phyloP scores from a whole-genome alignment of 2,797 vertebrate genomes.

The Pelobates cultripes region DNA sequence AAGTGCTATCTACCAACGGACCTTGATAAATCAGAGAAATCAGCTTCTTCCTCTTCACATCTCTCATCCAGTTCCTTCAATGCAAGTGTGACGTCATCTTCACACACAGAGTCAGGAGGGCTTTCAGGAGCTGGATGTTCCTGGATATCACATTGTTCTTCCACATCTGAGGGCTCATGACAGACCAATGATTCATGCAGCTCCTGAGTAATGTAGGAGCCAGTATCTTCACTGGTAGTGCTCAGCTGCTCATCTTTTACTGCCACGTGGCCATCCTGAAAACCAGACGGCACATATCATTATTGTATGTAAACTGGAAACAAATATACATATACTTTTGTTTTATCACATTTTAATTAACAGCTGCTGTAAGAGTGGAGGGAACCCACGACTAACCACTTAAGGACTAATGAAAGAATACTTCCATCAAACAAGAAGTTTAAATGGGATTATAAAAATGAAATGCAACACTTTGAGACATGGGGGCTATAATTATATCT shows the following conservation, averaged over 20 bases:
- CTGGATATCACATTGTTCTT: slow-evolving; percentile 78
- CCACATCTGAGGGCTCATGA: slow-evolving; percentile 81
- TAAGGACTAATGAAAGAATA: too few species aligned
- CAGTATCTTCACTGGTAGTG: slow-evolving; percentile 88
- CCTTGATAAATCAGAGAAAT: slow-evolving; percentile 94
- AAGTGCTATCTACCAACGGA: slow-evolving; percentile 60
- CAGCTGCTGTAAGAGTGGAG: too few species aligned
- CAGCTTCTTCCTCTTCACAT: slow-evolving; percentile 95
- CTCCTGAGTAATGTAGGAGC: slow-evolving; percentile 77
- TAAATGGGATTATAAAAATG: too few species aligned
- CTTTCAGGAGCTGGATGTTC: slow-evolving; percentile 81
- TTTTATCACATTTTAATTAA: too few species aligned
- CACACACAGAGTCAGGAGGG: slow-evolving; percentile 86
- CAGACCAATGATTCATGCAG: slow-evolving; percentile 79
- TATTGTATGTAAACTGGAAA: too few species aligned
- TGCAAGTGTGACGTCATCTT: slow-evolving; percentile 94
- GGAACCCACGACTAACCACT: too few species aligned
- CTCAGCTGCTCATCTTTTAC: slow-evolving; percentile 85
- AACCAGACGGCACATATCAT: slow-evolving; percentile 21
- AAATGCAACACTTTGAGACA: too few species aligned
- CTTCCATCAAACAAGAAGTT: too few species aligned
- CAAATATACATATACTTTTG: too few species aligned
- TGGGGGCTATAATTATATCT: too few species aligned
- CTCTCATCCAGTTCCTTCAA: slow-evolving; percentile 95
- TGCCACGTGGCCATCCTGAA: slow-evolving; percentile 82